Percentiles rank a stretch among this genome's conserved stretches.
These are phyloP conservation scores for Butastur rufipennis DNA, from an alignment of 2,113 vertebrate species.

Conservation along the genomic window DNA sequence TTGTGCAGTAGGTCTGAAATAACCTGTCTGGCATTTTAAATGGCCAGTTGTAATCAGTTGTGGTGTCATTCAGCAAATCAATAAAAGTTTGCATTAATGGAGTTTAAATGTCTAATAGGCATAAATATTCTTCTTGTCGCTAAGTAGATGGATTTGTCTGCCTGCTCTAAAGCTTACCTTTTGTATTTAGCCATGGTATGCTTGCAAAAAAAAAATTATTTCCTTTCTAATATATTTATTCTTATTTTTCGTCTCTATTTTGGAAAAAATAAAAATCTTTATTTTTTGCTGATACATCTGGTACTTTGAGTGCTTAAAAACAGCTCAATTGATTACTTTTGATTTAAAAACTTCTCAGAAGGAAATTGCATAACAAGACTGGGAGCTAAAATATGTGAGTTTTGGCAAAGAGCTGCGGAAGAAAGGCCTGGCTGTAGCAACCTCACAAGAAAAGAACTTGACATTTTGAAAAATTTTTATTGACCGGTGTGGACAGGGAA, in stretches of 20 bases:
- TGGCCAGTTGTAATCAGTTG: neutral
- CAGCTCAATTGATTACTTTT: constrained; percentile 17
- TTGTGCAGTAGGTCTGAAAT: neutral
- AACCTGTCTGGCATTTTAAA: neutral
- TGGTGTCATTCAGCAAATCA: neutral
- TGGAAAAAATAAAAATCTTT: neutral
- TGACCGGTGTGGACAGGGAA: constrained; percentile 30
- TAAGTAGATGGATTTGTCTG: neutral
- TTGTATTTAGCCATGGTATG: fast-evolving
- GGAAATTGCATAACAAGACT: constrained; percentile 32
- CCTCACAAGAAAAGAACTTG: constrained; percentile 34
- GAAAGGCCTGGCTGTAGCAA: constrained; percentile 4
- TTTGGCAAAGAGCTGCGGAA: constrained; percentile 29
- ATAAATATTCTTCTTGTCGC: neutral
- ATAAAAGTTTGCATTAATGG: neutral
- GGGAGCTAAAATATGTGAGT: constrained; percentile 20
- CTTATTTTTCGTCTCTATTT: neutral
- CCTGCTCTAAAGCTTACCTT: neutral
- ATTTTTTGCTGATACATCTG: neutral
- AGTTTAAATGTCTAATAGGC: neutral
- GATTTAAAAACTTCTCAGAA: constrained; percentile 6
- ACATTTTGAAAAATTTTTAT: constrained; percentile 47
- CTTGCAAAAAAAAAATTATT: neutral
- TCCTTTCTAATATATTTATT: neutral
- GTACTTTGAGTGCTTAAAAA: neutral